Evolutionary conservation across 2,113 vertebrate genomes (phyloP).

Genomic region (Ammodytes dubius): DNA sequence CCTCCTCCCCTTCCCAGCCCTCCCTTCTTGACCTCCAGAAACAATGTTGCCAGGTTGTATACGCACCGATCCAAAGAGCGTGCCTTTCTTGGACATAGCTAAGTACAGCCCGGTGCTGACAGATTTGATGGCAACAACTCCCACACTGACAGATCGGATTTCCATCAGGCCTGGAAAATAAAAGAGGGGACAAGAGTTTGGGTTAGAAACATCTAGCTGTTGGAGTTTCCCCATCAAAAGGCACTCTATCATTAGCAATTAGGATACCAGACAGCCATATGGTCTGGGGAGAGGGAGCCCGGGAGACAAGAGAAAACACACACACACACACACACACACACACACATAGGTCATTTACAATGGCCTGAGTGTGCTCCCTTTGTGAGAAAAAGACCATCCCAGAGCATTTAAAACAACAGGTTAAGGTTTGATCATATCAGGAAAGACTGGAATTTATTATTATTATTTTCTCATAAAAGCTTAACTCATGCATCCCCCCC

Average conservation of each 20-base stretch:
- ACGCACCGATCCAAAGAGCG: slow-evolving; percentile 94
- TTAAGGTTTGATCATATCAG: slow-evolving; percentile 8
- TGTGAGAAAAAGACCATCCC: slow-evolving; percentile 3
- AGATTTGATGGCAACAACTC: slow-evolving; percentile 92
- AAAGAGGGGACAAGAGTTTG: slow-evolving; percentile 65
- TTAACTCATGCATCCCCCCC: background rate
- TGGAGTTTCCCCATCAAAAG: slow-evolving; percentile 77
- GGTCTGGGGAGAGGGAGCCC: slow-evolving; percentile 45
- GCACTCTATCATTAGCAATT: slow-evolving; percentile 77
- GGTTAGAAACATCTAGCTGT: slow-evolving; percentile 72
- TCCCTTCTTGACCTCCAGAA: slow-evolving; percentile 53
- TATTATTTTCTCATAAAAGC: background rate
- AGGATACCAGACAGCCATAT: slow-evolving; percentile 70
- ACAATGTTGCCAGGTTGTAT: slow-evolving; percentile 66
- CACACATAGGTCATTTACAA: slow-evolving; percentile 32
- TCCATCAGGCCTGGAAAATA: slow-evolving; percentile 91
- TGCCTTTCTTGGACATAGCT: slow-evolving; percentile 94
- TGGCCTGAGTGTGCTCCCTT: slow-evolving; percentile 25
- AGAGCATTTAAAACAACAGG: background rate
- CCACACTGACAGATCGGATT: slow-evolving; percentile 93
- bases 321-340: slow-evolving; percentile 19
- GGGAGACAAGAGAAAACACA: slow-evolving; percentile 42
- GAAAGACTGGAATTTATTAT: background rate
- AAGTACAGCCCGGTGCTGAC: slow-evolving; percentile 93
- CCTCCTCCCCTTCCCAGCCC: slow-evolving; percentile 26